Percentiles rank a stretch among this genome's conserved stretches.
phyloP scores from a whole-genome alignment of 1,140 invertebrate species.

The Carposina sasakii region DNA sequence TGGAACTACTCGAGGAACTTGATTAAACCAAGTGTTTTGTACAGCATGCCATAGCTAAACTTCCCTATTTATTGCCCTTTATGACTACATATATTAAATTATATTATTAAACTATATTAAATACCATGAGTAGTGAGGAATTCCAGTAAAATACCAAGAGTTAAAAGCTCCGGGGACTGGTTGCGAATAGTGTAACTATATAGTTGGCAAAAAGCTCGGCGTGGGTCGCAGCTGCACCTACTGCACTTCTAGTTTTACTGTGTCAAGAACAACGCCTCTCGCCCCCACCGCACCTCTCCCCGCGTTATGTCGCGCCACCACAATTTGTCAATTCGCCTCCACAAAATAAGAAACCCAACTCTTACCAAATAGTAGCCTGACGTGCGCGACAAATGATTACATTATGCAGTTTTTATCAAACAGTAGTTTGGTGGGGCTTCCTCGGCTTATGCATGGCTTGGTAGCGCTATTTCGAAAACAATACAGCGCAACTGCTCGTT shows the following conservation, averaged over 20 bases:
- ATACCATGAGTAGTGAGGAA: no score
- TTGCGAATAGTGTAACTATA: conserved; percentile 41
- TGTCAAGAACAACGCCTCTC: conserved; percentile 70
- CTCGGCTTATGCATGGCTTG: no score
- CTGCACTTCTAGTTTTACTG: conserved; percentile 72
- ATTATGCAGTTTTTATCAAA: conserved; percentile 21
- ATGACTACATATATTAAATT: no score
- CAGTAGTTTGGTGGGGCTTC: conserved; percentile 19
- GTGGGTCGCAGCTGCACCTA: conserved; percentile 67
- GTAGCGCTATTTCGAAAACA: conserved; percentile 24
- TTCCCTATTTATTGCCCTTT: no score
- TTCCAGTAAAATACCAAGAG: conserved; percentile 28
- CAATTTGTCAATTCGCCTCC: conserved; percentile 54
- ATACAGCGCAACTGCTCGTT: conserved; percentile 6
- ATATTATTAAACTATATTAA: no score
- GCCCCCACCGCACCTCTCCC: conserved; percentile 39
- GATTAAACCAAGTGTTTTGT: no score
- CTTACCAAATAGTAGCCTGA: conserved; percentile 18
- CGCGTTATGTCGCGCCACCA: conserved; percentile 19
- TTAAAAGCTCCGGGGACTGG: conserved; percentile 35
- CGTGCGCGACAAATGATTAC: conserved; percentile 14
- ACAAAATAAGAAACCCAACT: conserved; percentile 18
- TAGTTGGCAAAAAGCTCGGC: conserved; percentile 62
- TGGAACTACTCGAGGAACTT: no score
- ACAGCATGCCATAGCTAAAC: no score